Evolutionary conservation across 2,113 vertebrate genomes (phyloP).

Genomic region (Oophaga pumilio): DNA sequence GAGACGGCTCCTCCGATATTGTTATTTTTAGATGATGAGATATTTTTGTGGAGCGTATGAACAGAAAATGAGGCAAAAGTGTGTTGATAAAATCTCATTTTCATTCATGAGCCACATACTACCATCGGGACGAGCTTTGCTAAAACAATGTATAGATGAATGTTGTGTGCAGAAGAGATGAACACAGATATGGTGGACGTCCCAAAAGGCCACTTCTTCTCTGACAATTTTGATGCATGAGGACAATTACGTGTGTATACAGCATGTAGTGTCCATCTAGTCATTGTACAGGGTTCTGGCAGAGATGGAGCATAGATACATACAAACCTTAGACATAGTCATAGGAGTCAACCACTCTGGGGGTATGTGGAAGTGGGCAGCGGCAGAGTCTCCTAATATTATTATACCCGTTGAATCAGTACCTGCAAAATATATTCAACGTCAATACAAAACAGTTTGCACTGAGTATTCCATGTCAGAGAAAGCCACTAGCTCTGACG

Average conservation of each 20-base stretch:
- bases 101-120: neutral
- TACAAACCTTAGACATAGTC: constrained; percentile 73
- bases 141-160: neutral
- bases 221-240: neutral
- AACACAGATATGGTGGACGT: neutral
- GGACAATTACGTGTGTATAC: neutral
- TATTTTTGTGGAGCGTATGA: neutral
- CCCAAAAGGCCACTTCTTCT: neutral
- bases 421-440: constrained; percentile 62
- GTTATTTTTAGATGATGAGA: constrained; percentile 16
- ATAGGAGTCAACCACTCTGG: constrained; percentile 72
- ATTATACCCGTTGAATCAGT: constrained; percentile 70
- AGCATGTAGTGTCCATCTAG: neutral
- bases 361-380: constrained; percentile 77
- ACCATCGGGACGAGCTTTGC: neutral
- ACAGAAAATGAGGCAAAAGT: neutral
- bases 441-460: neutral
- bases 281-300: neutral
- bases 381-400: constrained; percentile 75
- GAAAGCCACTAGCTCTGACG: neutral
- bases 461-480: neutral
- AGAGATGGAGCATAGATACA: neutral
- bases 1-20: neutral
- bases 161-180: neutral
- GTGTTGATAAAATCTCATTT: neutral